Evolutionary conservation across 2,797 vertebrate genomes (phyloP).

Genomic region (Hemibagrus guttatus): DNA sequence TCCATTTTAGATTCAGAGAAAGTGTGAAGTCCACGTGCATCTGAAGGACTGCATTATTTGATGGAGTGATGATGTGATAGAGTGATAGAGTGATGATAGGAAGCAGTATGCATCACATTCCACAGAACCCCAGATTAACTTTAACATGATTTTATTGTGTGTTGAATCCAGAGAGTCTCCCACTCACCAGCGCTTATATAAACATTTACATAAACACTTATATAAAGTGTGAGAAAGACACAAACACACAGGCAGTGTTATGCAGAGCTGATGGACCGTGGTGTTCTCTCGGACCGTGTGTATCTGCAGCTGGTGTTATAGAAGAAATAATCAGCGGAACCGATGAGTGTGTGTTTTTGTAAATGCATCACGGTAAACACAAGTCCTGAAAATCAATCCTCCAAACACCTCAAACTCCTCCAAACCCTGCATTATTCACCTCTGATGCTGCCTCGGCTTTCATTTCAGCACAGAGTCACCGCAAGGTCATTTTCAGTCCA

Average conservation of each 20-base stretch:
- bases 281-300: not conserved
- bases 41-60: not conserved
- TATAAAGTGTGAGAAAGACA: not conserved
- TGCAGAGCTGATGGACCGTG: conserved; percentile 1
- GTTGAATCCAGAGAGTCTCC: not conserved
- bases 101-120: not conserved
- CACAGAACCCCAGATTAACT: not conserved
- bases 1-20: not conserved
- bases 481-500: conserved; percentile 33
- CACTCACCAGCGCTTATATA: conserved; percentile 11
- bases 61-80: too few relatives aligned
- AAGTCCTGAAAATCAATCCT: conserved; percentile 17
- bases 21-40: not conserved
- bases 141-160: not conserved
- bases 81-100: not conserved
- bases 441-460: not conserved
- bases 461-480: conserved; percentile 20
- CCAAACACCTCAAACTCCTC: conserved; percentile 9
- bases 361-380: conserved; percentile 10
- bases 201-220: conserved; percentile 20
- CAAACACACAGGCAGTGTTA: conserved; percentile 1
- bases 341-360: conserved; percentile 6
- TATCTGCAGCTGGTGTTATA: not conserved
- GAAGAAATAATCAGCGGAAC: not conserved
- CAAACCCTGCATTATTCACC: conserved; percentile 33